Evolutionary conservation across 2,797 vertebrate genomes (phyloP), one percentile per base, ranked within the genome.

Genomic region (Tragelaphus eurycerus): DNA sequence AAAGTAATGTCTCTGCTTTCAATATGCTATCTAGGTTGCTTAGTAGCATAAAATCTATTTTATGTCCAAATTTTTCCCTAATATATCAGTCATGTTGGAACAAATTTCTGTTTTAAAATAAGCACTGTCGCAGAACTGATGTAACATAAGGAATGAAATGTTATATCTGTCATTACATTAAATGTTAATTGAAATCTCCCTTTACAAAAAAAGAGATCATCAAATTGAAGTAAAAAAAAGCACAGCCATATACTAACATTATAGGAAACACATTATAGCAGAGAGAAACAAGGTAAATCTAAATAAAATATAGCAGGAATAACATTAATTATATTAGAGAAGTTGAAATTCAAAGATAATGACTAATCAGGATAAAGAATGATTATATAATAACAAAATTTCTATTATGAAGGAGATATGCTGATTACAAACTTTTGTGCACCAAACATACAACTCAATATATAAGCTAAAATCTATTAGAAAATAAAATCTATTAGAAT

Each of bases 101-200:
- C 2, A 78, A 96, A 85, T 95, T 95, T 9, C 6, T 88, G 19
- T 96, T 93, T 97, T 90, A 76, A 95, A 89, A 86, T 46, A 79
- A 96, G 21, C 57, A 11, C 43, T 67, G 59, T 14, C 27, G 8
- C n/a, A 57, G 31, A 90, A 95, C 25, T 27, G 71, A 89, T 52
- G 85, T 59, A 78, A 52, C 46, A 46, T 62, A 95, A 86, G 85
- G 29, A 86, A 86, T 46, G 85, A 74, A 76, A 92, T 60, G 46
- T 55, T 83, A 17, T 78, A 57, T 54, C 27, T 78, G 17, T 74
- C 48, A 87, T 90, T 84, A 62, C 8, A 71, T 48, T 71, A 92
- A 90, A 46, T 43, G 48, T 76, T 93, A 93, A 93, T 86, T 67
- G 55, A 82, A 76, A 34, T 90, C 55, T 95, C 25, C 50, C 14